These are phyloP conservation scores for Acrobasis consociella DNA, from an alignment of 2,888 invertebrate genomes.

Conservation along the genomic window DNA sequence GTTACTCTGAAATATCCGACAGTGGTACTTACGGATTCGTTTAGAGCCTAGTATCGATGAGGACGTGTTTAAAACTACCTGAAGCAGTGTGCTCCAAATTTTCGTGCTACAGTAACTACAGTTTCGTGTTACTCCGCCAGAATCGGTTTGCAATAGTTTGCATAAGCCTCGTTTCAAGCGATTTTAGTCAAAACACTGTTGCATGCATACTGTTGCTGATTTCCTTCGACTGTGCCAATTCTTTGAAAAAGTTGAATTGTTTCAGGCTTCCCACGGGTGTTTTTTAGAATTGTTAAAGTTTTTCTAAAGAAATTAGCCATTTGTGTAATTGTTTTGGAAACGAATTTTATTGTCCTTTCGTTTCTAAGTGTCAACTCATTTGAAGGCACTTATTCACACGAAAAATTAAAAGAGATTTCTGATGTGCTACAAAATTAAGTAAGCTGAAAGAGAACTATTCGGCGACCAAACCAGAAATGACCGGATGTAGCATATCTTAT, in stretches of 20 bases:
- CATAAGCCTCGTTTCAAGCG: conserved; percentile 10
- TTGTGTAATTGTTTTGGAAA: not conserved
- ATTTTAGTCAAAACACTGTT: conserved; percentile 14
- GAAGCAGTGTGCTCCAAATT: not conserved
- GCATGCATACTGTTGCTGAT: conserved; percentile 10
- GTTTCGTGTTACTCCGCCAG: conserved; percentile 3
- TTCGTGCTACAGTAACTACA: not conserved
- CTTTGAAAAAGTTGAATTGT: conserved; percentile 12
- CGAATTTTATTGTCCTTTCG: no score
- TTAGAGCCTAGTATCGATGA: no score
- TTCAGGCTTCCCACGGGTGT: conserved; percentile 1
- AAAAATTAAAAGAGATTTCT: no score
- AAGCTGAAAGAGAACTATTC: no score
- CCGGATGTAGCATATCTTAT: no score
- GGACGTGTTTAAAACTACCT: not conserved
- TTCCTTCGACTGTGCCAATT: conserved; percentile 10
- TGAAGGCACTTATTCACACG: no score
- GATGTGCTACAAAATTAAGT: no score
- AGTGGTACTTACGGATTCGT: no score
- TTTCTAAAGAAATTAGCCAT: not conserved
- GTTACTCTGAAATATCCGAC: not conserved
- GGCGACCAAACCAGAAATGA: no score
- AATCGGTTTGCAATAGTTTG: conserved; percentile 18
- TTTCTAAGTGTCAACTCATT: no score
- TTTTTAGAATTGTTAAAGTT: not conserved